Conservation (phyloP, 2,113 vertebrate species). For the Hypanus sabinus region DNA sequence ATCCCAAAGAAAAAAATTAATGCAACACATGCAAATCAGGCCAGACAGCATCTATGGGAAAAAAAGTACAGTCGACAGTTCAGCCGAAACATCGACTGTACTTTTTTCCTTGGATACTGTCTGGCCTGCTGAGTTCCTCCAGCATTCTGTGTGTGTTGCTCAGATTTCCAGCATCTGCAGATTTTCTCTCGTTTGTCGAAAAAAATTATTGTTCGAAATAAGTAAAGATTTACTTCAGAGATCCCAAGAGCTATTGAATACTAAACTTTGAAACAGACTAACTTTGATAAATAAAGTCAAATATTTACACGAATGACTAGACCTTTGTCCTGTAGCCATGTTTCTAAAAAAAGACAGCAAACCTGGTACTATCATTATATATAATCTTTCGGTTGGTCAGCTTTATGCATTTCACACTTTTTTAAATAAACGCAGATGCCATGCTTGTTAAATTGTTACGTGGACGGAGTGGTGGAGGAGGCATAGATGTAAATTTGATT, state of each 20-base stretch:
- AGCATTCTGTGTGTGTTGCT: no score
- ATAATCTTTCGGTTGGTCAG: not conserved
- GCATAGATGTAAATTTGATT: not conserved
- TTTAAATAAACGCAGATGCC: no score
- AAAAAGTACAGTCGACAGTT: no score
- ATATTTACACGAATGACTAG: not conserved
- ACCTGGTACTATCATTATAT: not conserved
- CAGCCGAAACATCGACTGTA: no score
- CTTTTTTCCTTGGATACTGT: no score
- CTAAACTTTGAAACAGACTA: not conserved
- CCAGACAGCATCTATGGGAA: no score
- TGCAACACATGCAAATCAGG: no score
- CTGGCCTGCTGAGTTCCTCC: no score
- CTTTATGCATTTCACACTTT: not conserved
- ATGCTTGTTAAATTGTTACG: not conserved
- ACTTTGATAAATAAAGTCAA: slow-evolving; percentile 1
- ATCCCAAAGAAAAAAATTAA: not conserved
- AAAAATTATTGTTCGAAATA: not conserved
- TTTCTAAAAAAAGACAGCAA: not conserved
- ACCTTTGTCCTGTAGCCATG: not conserved
- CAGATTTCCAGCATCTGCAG: no score
- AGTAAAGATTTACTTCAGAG: not conserved
- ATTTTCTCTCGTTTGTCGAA: not conserved
- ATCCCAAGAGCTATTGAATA: not conserved
- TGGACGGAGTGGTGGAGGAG: not conserved